Evolutionary conservation across 2,113 vertebrate genomes (phyloP), one percentile per base, ranked within the genome.

Genomic region (Coptodon bakossiorum): DNA sequence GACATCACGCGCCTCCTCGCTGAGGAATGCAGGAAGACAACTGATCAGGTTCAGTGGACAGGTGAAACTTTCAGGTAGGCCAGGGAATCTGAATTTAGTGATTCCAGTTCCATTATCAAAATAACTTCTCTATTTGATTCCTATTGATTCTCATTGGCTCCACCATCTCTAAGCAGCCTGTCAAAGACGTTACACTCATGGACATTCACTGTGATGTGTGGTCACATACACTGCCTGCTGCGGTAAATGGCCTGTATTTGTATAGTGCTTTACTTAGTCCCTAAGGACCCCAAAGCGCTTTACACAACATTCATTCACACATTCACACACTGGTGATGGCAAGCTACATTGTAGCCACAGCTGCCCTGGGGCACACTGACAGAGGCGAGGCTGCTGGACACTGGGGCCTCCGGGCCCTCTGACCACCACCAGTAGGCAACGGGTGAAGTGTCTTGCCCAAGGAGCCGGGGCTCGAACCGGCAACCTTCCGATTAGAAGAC

Each of bases 1-100:
- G 63, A 98, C 96, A 27, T 97, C 96, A 14, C 94, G 94, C 1
- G 98, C 99, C 56, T 97, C 97, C 93, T 97, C 97, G 82, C 99
- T 99, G 92, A 83, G 52, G 7, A 61, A 68, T 3, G 81, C 34
- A 91, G n/a, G 80, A 50, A 83, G 66, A 79, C 11, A 29, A 7
- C 7, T 73, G 3, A 17, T 73, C 68, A 27, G 68, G 38, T 7
- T 73, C 68, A 73, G 40, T 29, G 40, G 24, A 48, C 71, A 48
- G 43, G 71, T 76, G 43, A 29, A 10, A 12, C 9, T 16, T 29
- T 48, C 59, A 63, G 59, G 59, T 36, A 63, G 59, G 3, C 3
- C 31, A 19, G 59, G 17, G 59, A 11, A 34, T 34, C 59, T 19
- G 31, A 36, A 36, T 36, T 63, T 63, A 34, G 31, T 36, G 17